phyloP scores from a whole-genome alignment of 2,113 vertebrate genomes.

The Ranitomeya variabilis region DNA sequence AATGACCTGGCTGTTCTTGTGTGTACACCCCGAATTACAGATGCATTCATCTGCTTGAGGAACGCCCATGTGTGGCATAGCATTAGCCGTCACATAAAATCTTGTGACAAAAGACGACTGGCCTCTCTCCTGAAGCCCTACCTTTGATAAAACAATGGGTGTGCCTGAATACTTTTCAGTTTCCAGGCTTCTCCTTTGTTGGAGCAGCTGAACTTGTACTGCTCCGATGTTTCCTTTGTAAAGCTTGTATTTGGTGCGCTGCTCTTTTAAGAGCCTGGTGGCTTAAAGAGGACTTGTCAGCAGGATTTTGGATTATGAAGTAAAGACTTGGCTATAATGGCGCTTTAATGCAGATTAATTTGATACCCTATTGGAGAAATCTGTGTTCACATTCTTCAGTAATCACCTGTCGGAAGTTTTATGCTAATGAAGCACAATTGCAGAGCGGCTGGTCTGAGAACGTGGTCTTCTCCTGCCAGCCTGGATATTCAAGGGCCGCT shows the following conservation, averaged over 20 bases:
- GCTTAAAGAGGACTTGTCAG: not conserved
- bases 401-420: too few species aligned
- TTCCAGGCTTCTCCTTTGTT: not conserved
- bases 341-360: too few species aligned
- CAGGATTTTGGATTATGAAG: too few species aligned
- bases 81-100: not conserved
- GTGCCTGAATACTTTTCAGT: constrained; percentile 15
- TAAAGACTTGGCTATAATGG: too few species aligned
- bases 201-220: not conserved
- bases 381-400: too few species aligned
- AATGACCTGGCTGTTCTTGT: constrained; percentile 20
- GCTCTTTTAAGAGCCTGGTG: not conserved
- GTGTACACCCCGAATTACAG: constrained; percentile 47
- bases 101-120: constrained; percentile 30
- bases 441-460: too few species aligned
- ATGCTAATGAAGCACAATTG: too few species aligned
- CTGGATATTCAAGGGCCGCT: too few species aligned
- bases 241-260: not conserved
- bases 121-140: not conserved
- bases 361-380: too few species aligned
- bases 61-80: constrained; percentile 30
- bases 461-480: too few species aligned
- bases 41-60: constrained; percentile 34
- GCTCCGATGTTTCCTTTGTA: not conserved
- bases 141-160: constrained; percentile 40